Conservation (phyloP, 2,113 vertebrate species). For the Apodemus speciosus region DNA sequence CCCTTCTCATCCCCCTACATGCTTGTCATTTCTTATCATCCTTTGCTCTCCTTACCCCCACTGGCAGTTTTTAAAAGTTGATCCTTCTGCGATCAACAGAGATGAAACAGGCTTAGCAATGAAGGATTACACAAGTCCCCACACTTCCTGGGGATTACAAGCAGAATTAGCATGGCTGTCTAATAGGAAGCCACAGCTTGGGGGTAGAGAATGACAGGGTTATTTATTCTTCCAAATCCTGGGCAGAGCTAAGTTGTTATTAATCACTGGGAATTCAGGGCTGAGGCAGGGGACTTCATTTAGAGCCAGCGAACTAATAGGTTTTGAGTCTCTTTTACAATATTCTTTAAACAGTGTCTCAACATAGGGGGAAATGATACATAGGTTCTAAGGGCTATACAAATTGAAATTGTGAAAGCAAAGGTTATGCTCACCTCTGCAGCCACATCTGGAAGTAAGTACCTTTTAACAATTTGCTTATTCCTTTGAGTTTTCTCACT, state of each 20-base stretch:
- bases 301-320: constrained; percentile 19
- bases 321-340: constrained; percentile 3
- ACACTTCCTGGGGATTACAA: constrained; percentile 70
- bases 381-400: constrained; percentile 4
- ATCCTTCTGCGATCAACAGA: constrained; percentile 62
- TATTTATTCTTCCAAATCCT: constrained; percentile 71
- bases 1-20: constrained; percentile 63
- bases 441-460: not conserved
- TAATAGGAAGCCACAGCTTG: constrained; percentile 64
- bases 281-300: constrained; percentile 18
- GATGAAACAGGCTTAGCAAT: constrained; percentile 73
- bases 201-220: constrained; percentile 58
- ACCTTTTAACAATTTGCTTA: constrained; percentile 10
- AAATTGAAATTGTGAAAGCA: not conserved
- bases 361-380: not conserved
- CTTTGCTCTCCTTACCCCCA: constrained; percentile 12
- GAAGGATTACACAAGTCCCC: constrained; percentile 69
- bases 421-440: not conserved
- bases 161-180: constrained; percentile 60
- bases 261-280: constrained; percentile 46
- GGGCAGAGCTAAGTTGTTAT: constrained; percentile 60
- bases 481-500: not conserved
- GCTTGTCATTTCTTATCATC: constrained; percentile 23
- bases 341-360: constrained; percentile 27
- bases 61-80: constrained; percentile 52